Conservation (phyloP, 2,113 vertebrate genomes). For the Apteryx mantelli region DNA sequence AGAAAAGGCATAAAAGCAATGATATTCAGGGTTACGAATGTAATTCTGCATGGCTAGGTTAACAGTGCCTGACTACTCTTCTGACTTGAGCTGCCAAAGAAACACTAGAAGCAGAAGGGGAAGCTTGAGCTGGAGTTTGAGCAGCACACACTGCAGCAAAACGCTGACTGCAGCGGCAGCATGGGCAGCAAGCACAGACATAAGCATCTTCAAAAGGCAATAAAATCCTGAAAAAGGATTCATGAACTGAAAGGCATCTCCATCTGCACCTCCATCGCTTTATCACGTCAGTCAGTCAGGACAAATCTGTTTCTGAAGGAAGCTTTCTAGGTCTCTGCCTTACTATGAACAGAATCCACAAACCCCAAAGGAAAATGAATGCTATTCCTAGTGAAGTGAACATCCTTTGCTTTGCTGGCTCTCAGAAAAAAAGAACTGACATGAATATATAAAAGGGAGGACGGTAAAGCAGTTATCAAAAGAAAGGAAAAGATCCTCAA, state of each 20-base stretch:
- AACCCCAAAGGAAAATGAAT: neutral
- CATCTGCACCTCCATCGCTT: neutral
- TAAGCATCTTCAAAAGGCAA: neutral
- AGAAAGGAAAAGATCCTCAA: neutral
- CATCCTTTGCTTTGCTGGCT: neutral
- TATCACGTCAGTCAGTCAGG: neutral
- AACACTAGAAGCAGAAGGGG: neutral
- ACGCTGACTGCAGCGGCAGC: neutral
- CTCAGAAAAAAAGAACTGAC: neutral
- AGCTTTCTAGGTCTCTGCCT: neutral
- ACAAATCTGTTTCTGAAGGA: neutral
- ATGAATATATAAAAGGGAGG: neutral
- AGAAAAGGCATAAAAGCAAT: neutral
- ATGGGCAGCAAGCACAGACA: neutral
- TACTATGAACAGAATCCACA: neutral
- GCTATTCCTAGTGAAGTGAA: neutral
- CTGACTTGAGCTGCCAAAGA: accelerated
- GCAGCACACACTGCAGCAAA: neutral
- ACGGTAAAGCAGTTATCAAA: neutral
- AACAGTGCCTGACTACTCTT: neutral
- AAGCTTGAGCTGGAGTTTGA: accelerated
- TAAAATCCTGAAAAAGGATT: neutral
- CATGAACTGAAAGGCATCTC: neutral
- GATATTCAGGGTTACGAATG: accelerated
- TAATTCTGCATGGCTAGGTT: neutral